Conservation (phyloP, 2,888 invertebrate species). For the Diarsia rubi region DNA sequence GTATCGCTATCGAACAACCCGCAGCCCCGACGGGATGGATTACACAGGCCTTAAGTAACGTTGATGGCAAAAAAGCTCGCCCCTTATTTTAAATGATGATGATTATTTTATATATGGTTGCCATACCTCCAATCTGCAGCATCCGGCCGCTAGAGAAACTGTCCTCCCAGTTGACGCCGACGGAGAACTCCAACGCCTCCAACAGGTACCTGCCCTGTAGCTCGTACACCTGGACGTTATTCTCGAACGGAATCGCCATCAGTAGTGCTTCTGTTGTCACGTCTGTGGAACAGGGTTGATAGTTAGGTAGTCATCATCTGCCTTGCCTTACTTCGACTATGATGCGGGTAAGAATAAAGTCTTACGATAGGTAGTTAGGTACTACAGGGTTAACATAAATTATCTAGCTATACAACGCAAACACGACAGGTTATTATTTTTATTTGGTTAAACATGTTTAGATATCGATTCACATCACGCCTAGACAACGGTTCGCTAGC, state of each 20-base stretch:
- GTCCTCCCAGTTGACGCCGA: conserved; percentile 79
- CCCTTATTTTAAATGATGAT: not conserved
- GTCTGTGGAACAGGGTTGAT: conserved; percentile 82
- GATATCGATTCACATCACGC: not conserved
- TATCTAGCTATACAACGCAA: no score
- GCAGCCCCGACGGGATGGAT: no score
- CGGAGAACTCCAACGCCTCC: conserved; percentile 92
- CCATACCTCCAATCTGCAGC: conserved; percentile 91
- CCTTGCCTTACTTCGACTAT: no score
- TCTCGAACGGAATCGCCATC: conserved; percentile 94
- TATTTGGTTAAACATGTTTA: no score
- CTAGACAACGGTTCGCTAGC: no score
- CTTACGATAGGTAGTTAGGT: no score
- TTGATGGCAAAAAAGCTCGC: no score
- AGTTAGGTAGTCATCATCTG: not conserved
- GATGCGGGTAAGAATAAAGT: no score
- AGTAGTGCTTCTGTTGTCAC: conserved; percentile 93
- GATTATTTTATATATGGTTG: no score
- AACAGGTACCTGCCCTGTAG: conserved; percentile 92
- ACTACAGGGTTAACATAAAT: not conserved
- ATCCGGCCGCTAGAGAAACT: conserved; percentile 87
- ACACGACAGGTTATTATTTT: not conserved
- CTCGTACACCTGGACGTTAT: conserved; percentile 93
- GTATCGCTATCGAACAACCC: no score
- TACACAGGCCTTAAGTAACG: no score